These are phyloP conservation scores for Palythoa caribaeorum DNA, from an alignment of 92 coral and sea anemone species.

Conservation along the genomic window DNA sequence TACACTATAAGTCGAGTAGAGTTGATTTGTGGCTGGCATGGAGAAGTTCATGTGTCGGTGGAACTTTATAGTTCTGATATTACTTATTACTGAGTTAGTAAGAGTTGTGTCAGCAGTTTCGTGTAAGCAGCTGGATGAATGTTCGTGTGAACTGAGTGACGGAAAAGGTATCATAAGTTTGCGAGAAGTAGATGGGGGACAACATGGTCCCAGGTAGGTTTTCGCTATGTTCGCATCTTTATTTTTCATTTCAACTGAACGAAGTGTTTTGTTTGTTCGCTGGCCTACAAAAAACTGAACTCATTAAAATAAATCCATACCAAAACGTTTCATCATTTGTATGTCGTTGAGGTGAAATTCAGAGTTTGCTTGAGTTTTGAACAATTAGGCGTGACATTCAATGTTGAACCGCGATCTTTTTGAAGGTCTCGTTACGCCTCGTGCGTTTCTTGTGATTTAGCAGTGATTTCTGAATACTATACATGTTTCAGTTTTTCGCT, in stretches of 20 bases:
- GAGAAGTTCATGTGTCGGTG: background rate
- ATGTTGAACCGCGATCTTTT: too few relatives aligned
- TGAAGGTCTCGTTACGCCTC: too few relatives aligned
- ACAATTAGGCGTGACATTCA: too few relatives aligned
- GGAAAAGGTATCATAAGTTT: constrained; percentile 33
- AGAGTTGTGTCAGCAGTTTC: background rate
- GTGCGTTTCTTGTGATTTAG: too few relatives aligned
- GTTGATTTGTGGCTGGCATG: background rate
- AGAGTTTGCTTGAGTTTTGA: too few relatives aligned
- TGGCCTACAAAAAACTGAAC: background rate
- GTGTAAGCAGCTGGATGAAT: constrained; percentile 34
- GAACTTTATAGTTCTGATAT: background rate
- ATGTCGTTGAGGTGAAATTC: too few relatives aligned
- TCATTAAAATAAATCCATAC: too few relatives aligned
- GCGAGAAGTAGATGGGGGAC: constrained; percentile 28
- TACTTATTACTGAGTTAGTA: background rate
- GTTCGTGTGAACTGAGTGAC: constrained; percentile 43
- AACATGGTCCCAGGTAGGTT: constrained; percentile 14
- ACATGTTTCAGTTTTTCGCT: too few relatives aligned
- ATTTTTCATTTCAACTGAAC: too few relatives aligned
- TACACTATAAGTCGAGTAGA: background rate
- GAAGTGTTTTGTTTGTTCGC: background rate
- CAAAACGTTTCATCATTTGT: too few relatives aligned
- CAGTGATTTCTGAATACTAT: too few relatives aligned
- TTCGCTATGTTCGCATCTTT: background rate